Evolutionary conservation across 2,113 vertebrate species (phyloP), one percentile per base, ranked within the genome.

Genomic region (Mustela lutreola): DNA sequence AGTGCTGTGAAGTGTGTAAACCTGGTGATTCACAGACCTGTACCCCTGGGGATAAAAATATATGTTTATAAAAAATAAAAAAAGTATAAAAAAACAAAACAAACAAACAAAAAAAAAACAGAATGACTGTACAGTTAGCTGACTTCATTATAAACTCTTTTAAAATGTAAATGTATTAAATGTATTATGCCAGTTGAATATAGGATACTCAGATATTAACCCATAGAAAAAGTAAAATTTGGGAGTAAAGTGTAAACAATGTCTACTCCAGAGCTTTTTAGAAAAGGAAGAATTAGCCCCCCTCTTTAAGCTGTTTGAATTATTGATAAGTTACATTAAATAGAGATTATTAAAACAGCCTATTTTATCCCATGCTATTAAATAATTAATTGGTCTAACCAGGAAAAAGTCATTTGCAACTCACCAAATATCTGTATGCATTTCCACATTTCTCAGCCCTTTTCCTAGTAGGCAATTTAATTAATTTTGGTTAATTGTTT

Each of bases 161-260:
- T 65, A 60, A 81, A 94, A 87, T 91, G 15, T 67, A 75, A 96
- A 53, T 7, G 12, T 71, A 39, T 33, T 87, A 50, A 97, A 31
- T 56, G 0, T 10, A 92, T 4, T 36, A 63, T 24, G 4, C 1
- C 33, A n/a, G 7, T 50, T 67, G 33, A 60, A 78, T 65, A 63
- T 83, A 21, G 7, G 1, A 24, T 45, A 6, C 19, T 50, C 7
- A 87, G 2, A 94, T 58, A 70, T 9, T 33, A 1, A 80, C 39
- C 53, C 3, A 33, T 0, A 58, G 24, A 50, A 85, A 78, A 93
- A 62, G 21, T 50, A 80, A 39, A 93, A 85, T 75, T 80, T 58
- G 24, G 56, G 42, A 63, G n/a, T 85, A 36, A 89, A 92, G 70
- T 65, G 1, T 87, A 83, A 73, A 24, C 4, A 63, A 33, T n/a